phyloP scores from a whole-genome alignment of 2,113 vertebrate genomes.

The Chaetodon trifascialis region DNA sequence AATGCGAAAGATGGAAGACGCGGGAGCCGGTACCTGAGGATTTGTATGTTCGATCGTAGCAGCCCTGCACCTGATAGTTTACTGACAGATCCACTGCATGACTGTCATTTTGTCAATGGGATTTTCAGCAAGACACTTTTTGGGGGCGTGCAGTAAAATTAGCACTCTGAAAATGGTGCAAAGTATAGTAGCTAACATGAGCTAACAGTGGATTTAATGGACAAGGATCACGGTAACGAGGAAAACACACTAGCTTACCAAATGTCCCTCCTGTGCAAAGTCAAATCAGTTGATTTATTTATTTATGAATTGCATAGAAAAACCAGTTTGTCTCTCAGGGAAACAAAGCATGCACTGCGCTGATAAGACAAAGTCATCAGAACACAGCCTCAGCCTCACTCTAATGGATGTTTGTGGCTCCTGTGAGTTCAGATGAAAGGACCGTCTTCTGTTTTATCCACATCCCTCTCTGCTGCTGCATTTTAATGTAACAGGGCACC shows the following conservation, averaged over 20 bases:
- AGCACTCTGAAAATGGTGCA: too few relatives aligned
- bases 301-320: neutral
- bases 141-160: too few relatives aligned
- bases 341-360: neutral
- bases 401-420: conserved; percentile 35
- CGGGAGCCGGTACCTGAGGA: neutral
- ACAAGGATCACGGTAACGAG: neutral
- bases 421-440: conserved; percentile 52
- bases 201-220: neutral
- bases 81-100: too few relatives aligned
- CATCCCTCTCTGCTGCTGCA: neutral
- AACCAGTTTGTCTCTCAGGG: conserved; percentile 6
- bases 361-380: conserved; percentile 20
- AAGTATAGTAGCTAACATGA: too few relatives aligned
- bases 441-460: conserved; percentile 20
- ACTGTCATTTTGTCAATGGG: neutral
- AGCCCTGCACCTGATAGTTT: too few relatives aligned
- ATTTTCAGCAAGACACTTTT: neutral
- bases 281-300: conserved; percentile 14
- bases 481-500: neutral
- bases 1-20: neutral
- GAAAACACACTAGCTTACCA: neutral
- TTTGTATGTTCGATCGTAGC: neutral
- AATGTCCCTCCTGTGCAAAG: neutral
- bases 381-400: neutral